Evolutionary conservation across 53 echinoderm and acorn worm genomes (phyloP), one percentile per base, ranked within the genome.

Genomic region (Crossaster papposus): DNA sequence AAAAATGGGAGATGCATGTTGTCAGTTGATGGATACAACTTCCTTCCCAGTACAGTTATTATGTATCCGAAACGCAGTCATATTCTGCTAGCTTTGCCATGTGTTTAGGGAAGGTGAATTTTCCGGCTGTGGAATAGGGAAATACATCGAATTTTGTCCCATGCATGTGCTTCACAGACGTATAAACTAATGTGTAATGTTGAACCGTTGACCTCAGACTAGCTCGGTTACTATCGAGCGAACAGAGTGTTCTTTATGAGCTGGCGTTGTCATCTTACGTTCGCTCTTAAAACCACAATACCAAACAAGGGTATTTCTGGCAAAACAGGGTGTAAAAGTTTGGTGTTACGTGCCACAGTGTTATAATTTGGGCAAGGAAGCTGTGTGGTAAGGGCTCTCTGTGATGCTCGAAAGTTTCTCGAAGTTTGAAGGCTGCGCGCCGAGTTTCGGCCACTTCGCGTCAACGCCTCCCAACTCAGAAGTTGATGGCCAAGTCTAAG

Each of bases 151-250:
- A 87, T 55, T 87, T 87, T 58, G 87, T 87, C 87, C 76, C 77
- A 87, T 87, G 87, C 35, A 77, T 54, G 87, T 63, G 87, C 87
- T n/a, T 54, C 75, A 87, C 77, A 87, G 87, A 87, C 87, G 64
- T 87, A 87, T 77, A 87, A 87, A 87, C 87, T 87, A 87, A 87
- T 87, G 87, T 87, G 75, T 87, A 87, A 87, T 76, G 87, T 87
- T 87, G 87, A 87, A 87, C 87, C 87, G 87, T 22, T 87, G 87
- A 87, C 87, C 87, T 37, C 87, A n/a, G 77, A 18, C 77, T 54
- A 77, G 5, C 87, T 77, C 76, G 36, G 87, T 23, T 87, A 17
- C 75, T 87, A 87, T 76, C 87, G 87, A 87, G 20, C 77, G 87
- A 87, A 72, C 87, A 58, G 77, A 58, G 75, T 29, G 87, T 58